Conservation (phyloP, 2,113 vertebrate genomes). For the Natator depressus region DNA sequence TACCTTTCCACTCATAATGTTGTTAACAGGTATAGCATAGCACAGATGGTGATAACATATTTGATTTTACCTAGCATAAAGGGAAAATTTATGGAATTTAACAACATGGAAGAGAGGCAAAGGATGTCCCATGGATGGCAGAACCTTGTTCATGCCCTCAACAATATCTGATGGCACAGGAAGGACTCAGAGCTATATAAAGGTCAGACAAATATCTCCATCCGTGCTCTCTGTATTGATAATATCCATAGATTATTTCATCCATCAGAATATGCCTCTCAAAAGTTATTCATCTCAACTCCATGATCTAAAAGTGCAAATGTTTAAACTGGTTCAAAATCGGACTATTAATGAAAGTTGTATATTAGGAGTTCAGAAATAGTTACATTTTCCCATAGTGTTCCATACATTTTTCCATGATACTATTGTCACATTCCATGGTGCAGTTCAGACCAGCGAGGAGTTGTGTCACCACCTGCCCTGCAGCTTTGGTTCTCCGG, state of each 20-base stretch:
- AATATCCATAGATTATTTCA: constrained; percentile 63
- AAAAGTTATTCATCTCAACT: constrained; percentile 52
- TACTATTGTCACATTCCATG: background rate
- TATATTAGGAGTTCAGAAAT: constrained; percentile 40
- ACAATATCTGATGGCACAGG: background rate
- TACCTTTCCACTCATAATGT: constrained; percentile 67
- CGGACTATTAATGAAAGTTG: constrained; percentile 24
- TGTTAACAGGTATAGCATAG: constrained; percentile 73
- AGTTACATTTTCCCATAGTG: constrained; percentile 16
- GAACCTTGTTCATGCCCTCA: background rate
- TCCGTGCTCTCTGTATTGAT: constrained; percentile 56
- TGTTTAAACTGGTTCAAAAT: constrained; percentile 73
- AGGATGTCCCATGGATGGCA: background rate
- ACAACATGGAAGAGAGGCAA: background rate
- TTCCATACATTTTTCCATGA: background rate
- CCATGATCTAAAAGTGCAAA: constrained; percentile 58
- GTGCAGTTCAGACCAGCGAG: background rate
- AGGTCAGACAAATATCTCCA: constrained; percentile 64
- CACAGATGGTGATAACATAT: constrained; percentile 72
- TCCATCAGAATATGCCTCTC: constrained; percentile 45
- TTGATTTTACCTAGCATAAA: constrained; percentile 73
- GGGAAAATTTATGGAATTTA: background rate
- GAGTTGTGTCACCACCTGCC: background rate
- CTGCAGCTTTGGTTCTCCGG: background rate
- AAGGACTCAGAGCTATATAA: background rate